Evolutionary conservation across 1,140 invertebrate species (phyloP).

Genomic region (Coenobita brevimanus): DNA sequence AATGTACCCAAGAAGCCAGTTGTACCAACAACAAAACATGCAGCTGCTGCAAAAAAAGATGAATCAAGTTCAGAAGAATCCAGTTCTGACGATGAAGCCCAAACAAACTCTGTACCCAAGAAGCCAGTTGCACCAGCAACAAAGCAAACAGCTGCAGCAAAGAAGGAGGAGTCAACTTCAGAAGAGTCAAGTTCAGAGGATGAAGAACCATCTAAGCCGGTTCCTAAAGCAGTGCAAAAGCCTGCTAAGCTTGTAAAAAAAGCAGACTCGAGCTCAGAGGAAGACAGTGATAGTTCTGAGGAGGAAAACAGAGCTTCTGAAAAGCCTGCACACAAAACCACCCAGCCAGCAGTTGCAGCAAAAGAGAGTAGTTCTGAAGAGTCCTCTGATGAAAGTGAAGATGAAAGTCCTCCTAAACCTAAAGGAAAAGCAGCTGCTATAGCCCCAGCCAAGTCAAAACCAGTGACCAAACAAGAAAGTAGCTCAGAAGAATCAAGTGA

Average conservation of each 20-base stretch:
- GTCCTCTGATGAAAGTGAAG: conserved; percentile 47
- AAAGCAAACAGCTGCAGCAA: conserved; percentile 35
- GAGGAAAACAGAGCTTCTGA: conserved; percentile 17
- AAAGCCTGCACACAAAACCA: conserved; percentile 2
- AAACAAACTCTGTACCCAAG: background rate
- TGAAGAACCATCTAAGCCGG: conserved; percentile 17
- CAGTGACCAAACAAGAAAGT: background rate
- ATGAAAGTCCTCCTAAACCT: conserved; percentile 46
- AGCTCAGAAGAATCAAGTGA: conserved; percentile 29
- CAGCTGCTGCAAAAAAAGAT: conserved; percentile 12
- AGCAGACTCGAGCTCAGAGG: conserved; percentile 56
- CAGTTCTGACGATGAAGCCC: background rate
- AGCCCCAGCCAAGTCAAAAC: background rate
- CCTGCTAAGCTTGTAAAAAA: conserved; percentile 60
- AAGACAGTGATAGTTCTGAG: conserved; percentile 40
- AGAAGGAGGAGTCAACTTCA: conserved; percentile 68
- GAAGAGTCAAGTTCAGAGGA: conserved; percentile 69
- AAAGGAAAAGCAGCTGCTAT: conserved; percentile 9
- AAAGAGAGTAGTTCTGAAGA: conserved; percentile 44
- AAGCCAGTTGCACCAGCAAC: conserved; percentile 44
- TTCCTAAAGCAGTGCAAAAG: conserved; percentile 18
- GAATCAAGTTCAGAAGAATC: conserved; percentile 59
- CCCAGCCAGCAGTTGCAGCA: conserved; percentile 1
- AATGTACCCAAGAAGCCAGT: conserved; percentile 7
- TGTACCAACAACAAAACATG: background rate